Evolutionary conservation across 2,888 invertebrate genomes (phyloP).

Genomic region (Drosophila flavopinicola): DNA sequence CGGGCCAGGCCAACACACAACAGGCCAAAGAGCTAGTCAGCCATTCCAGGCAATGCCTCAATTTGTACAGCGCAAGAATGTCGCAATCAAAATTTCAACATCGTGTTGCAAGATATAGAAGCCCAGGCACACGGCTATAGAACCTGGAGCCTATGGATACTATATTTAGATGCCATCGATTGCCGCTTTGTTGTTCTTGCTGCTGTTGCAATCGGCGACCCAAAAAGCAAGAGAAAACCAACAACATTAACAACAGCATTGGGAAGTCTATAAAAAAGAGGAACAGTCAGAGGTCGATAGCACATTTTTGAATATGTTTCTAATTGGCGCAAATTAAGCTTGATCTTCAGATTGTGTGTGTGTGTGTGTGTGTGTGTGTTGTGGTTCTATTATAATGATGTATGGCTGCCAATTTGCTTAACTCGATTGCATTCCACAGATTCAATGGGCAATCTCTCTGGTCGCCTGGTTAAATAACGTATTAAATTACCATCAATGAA

Average conservation of each 20-base stretch:
- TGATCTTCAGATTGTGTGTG: constrained; percentile 57
- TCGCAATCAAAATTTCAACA: constrained; percentile 79
- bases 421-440: constrained; percentile 40
- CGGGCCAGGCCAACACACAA: constrained; percentile 38
- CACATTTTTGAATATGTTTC: constrained; percentile 56
- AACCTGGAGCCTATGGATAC: constrained; percentile 49
- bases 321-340: constrained; percentile 72
- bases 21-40: constrained; percentile 9
- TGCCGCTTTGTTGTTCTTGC: constrained; percentile 31
- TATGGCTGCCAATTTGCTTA: constrained; percentile 63
- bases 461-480: constrained; percentile 39
- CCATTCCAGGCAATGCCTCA: constrained; percentile 54
- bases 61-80: constrained; percentile 68
- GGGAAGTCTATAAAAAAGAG: constrained; percentile 38
- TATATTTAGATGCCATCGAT: constrained; percentile 68
- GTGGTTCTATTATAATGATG: constrained; percentile 37
- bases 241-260: constrained; percentile 6
- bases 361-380: background rate
- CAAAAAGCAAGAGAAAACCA: constrained; percentile 23
- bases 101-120: constrained; percentile 50
- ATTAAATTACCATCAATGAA: constrained; percentile 76
- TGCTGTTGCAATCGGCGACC: constrained; percentile 49
- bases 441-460: constrained; percentile 27
- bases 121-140: constrained; percentile 13
- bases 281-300: constrained; percentile 23